Evolutionary conservation across 2,113 vertebrate species (phyloP).

Genomic region (Alectura lathami): DNA sequence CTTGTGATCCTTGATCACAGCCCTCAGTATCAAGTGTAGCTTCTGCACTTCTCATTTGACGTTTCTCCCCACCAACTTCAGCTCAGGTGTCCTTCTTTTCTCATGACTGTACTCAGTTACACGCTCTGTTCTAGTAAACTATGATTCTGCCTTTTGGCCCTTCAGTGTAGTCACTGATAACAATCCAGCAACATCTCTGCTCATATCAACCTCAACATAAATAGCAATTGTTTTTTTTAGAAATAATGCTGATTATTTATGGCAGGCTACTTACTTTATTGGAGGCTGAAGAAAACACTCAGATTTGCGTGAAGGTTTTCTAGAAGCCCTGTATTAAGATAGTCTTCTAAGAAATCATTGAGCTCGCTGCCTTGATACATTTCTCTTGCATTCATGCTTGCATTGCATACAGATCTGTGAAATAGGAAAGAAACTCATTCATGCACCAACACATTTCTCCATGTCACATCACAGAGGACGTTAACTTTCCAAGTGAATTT

Average conservation of each 20-base stretch:
- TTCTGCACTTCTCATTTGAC: background rate
- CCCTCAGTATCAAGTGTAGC: background rate
- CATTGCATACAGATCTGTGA: background rate
- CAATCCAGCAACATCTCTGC: background rate
- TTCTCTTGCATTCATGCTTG: background rate
- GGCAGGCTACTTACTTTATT: background rate
- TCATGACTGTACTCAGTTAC: rapidly evolving
- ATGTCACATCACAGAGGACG: background rate
- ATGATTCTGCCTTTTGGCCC: background rate
- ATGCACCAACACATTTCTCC: background rate
- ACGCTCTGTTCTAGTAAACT: background rate
- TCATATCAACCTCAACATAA: background rate
- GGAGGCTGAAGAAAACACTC: background rate
- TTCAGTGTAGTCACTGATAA: background rate
- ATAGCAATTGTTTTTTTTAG: background rate
- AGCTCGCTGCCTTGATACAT: background rate
- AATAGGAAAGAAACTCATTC: background rate
- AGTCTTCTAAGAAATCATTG: background rate
- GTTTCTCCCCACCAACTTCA: background rate
- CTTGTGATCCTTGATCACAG: background rate
- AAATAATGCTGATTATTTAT: background rate
- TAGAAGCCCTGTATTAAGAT: background rate
- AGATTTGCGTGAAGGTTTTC: background rate
- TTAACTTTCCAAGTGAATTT: background rate
- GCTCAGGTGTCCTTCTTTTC: background rate